Conservation (phyloP, 2,888 invertebrate genomes). For the Eristalis intricaria region DNA sequence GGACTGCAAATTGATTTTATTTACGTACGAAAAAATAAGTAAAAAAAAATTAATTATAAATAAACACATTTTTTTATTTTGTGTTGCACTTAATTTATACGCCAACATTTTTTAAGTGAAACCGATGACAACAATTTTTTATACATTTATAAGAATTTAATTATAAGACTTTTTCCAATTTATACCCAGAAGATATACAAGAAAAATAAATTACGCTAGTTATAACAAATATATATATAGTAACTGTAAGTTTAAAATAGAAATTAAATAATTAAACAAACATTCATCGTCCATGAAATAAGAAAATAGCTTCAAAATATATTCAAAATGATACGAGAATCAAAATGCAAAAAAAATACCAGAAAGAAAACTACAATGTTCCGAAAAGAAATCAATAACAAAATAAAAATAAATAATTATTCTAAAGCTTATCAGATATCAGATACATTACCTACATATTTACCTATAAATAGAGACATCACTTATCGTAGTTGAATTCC, state of each 20-base stretch:
- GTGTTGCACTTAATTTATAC: constrained; percentile 8
- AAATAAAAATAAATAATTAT: constrained; percentile 44
- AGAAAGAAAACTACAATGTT: constrained; percentile 47
- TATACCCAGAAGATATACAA: constrained; percentile 53
- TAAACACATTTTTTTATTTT: constrained; percentile 3
- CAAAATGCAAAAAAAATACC: constrained; percentile 28
- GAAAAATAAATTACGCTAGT: constrained; percentile 11
- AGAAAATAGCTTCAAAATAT: constrained; percentile 49
- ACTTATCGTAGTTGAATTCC: constrained; percentile 40
- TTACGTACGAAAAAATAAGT: background rate
- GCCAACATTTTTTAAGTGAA: constrained; percentile 46
- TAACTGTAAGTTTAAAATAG: constrained; percentile 11
- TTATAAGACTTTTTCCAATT: constrained; percentile 54
- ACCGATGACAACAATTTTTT: constrained; percentile 68
- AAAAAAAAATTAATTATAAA: background rate
- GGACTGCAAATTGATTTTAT: constrained; percentile 46
- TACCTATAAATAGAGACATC: constrained; percentile 15
- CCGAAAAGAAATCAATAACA: constrained; percentile 25
- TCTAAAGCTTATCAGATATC: constrained; percentile 54
- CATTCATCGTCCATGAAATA: constrained; percentile 63
- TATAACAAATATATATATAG: constrained; percentile 5
- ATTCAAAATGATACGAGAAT: constrained; percentile 44
- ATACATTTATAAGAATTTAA: constrained; percentile 60
- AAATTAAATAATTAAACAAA: constrained; percentile 16
- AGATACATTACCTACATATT: constrained; percentile 35